A percentile compares a stretch with the other conserved stretches of the same genome.
Conservation (phyloP, 2,113 vertebrate species). For the Psittacus erithacus region DNA sequence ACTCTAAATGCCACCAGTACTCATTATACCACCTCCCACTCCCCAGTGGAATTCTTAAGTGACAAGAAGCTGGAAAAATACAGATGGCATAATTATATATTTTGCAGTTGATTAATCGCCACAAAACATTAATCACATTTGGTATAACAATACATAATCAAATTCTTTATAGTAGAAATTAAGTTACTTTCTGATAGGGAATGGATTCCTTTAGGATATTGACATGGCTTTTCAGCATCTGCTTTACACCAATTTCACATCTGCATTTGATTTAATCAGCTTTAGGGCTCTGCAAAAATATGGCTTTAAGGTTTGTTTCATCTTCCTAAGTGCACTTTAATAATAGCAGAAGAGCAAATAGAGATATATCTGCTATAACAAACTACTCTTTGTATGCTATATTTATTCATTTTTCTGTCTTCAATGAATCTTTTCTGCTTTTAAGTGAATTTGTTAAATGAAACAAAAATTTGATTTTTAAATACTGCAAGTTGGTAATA, state of each 20-base stretch:
- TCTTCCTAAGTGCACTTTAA: slow-evolving; percentile 58
- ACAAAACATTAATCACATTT: slow-evolving; percentile 87
- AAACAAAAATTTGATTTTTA: background rate
- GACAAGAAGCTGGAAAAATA: slow-evolving; percentile 79
- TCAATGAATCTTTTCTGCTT: slow-evolving; percentile 7
- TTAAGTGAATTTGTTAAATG: background rate
- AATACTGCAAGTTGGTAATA: background rate
- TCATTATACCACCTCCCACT: slow-evolving; percentile 64
- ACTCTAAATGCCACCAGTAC: slow-evolving; percentile 60
- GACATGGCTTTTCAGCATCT: slow-evolving; percentile 79
- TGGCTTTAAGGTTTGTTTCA: slow-evolving; percentile 71
- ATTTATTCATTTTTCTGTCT: background rate
- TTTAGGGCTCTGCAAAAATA: slow-evolving; percentile 70
- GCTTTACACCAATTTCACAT: slow-evolving; percentile 77
- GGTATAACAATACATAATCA: slow-evolving; percentile 82
- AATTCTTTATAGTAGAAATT: slow-evolving; percentile 82
- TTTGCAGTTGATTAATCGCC: slow-evolving; percentile 86
- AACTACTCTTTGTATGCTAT: background rate
- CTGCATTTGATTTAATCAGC: slow-evolving; percentile 79
- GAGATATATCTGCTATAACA: slow-evolving; percentile 44
- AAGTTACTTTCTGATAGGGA: slow-evolving; percentile 79
- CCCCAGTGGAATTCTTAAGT: slow-evolving; percentile 74
- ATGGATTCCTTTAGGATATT: slow-evolving; percentile 82
- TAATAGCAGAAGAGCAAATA: slow-evolving; percentile 58
- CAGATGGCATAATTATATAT: slow-evolving; percentile 84